Evolutionary conservation across 2,113 vertebrate genomes (phyloP).

Genomic region (Noturus placidus): DNA sequence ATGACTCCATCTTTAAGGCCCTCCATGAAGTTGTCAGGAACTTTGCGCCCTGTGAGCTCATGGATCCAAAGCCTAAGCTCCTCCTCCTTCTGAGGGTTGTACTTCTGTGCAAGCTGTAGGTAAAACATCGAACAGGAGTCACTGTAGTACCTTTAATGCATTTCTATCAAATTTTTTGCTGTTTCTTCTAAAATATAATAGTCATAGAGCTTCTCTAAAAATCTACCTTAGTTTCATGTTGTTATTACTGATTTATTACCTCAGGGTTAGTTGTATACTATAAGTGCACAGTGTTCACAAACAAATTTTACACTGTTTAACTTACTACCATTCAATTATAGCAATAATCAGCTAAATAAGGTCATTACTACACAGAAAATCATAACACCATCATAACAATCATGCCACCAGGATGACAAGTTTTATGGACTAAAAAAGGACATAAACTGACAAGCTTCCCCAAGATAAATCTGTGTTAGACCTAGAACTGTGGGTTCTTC

Average conservation of each 20-base stretch:
- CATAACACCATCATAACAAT: background rate
- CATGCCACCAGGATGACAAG: background rate
- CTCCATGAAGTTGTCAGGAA: constrained; percentile 90
- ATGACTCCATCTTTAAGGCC: constrained; percentile 87
- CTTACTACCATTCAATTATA: background rate
- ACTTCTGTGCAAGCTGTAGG: constrained; percentile 87
- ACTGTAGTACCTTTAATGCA: constrained; percentile 32
- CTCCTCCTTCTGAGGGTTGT: constrained; percentile 84
- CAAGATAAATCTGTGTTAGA: background rate
- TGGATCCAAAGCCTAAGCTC: constrained; percentile 89
- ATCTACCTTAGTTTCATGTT: background rate
- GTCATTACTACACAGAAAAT: background rate
- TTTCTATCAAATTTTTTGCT: background rate
- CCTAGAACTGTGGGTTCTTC: background rate
- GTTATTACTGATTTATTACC: background rate
- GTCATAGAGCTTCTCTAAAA: background rate
- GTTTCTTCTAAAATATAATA: background rate
- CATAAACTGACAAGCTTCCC: background rate
- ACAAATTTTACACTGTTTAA: background rate
- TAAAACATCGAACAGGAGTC: constrained; percentile 51
- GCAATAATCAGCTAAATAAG: background rate
- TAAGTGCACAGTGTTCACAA: background rate
- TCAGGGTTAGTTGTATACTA: background rate
- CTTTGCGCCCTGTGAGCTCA: constrained; percentile 77
- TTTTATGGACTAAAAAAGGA: background rate